A percentile compares a stretch with the other conserved stretches of the same genome.
phyloP scores from a whole-genome alignment of 92 coral and sea anemone species.

The Epizoanthus fatuus region DNA sequence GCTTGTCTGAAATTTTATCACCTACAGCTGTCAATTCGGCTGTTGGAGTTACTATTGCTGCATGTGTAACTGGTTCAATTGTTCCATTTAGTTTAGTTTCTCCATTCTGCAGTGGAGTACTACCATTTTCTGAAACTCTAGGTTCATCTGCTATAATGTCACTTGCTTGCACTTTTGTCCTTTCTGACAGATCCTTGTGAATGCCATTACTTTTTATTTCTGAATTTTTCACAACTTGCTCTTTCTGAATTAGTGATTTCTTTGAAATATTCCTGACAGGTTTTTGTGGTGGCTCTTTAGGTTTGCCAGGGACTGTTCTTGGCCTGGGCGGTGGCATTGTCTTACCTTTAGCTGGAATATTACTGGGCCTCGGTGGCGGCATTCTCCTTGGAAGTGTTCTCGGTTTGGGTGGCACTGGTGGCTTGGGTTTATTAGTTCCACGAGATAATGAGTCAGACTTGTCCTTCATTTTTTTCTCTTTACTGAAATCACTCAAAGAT shows the following conservation, averaged over 20 bases:
- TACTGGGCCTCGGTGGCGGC: conserved; percentile 19
- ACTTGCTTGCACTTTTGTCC: not conserved
- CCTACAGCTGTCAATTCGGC: not conserved
- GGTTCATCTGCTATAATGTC: not conserved
- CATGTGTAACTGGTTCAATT: not conserved
- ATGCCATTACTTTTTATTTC: conserved; percentile 11
- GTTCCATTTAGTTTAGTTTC: not conserved
- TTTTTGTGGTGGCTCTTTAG: not conserved
- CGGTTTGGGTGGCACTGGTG: conserved; percentile 4
- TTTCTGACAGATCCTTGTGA: not conserved
- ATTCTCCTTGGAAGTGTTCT: conserved; percentile 5
- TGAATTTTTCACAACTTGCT: not conserved
- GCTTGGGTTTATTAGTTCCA: conserved; percentile 5
- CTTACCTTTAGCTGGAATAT: not conserved
- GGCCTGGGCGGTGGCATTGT: not conserved
- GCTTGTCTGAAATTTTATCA: not conserved
- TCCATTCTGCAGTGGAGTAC: not conserved
- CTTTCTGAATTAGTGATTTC: not conserved
- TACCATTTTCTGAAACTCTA: not conserved
- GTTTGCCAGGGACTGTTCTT: not conserved
- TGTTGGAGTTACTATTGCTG: not conserved
- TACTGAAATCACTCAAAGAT: conserved; percentile 28
- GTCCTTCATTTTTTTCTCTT: not conserved
- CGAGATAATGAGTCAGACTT: not conserved
- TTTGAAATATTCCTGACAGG: not conserved